phyloP scores from a whole-genome alignment of 2,888 invertebrate genomes.

The Monoplex corrugatus region DNA sequence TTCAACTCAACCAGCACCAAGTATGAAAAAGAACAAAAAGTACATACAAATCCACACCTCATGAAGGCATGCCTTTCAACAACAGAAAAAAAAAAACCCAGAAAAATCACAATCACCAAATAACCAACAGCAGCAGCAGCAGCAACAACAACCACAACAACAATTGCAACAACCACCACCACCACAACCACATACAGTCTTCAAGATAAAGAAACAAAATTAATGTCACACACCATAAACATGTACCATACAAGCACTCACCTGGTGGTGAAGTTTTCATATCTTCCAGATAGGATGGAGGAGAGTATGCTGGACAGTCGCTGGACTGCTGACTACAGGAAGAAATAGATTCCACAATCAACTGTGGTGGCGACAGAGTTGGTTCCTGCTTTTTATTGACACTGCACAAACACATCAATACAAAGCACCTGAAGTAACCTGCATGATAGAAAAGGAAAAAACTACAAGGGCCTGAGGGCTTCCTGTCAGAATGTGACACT shows the following conservation, averaged over 20 bases:
- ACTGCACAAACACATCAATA: background rate
- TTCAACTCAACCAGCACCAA: no score
- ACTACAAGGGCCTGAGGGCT: no score
- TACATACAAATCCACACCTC: no score
- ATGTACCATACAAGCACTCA: background rate
- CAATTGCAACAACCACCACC: background rate
- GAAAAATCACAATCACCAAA: no score
- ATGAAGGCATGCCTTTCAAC: no score
- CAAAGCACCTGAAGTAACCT: no score
- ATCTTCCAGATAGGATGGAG: background rate
- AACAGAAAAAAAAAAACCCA: no score
- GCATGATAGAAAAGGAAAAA: no score
- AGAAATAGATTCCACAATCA: background rate
- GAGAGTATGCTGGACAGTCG: background rate
- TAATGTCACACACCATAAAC: background rate
- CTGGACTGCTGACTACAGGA: conserved; percentile 32
- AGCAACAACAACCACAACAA: no score
- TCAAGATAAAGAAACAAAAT: background rate
- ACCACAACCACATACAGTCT: background rate
- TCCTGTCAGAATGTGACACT: no score
- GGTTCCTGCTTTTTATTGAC: conserved; percentile 3
- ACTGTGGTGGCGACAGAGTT: background rate
- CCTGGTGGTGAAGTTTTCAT: background rate
- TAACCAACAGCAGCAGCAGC: no score
- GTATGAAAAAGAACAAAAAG: no score